Conservation (phyloP, 92 coral and sea anemone species). For the Micromussa lordhowensis region DNA sequence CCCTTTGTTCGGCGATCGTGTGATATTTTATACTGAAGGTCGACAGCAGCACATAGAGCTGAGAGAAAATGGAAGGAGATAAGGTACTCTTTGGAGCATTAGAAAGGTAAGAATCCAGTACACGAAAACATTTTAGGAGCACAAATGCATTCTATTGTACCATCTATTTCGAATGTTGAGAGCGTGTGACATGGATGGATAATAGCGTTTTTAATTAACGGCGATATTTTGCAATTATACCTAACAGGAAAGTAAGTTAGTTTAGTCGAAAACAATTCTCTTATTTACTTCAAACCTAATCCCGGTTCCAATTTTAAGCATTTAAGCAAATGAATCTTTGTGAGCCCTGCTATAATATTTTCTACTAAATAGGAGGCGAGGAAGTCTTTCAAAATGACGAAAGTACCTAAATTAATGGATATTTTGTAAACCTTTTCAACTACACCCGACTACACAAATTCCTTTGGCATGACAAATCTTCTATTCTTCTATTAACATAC, state of each 20-base stretch:
- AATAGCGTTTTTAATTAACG: background rate
- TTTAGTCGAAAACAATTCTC: background rate
- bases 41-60: background rate
- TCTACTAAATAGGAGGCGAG: background rate
- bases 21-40: background rate
- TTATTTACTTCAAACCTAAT: background rate
- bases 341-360: background rate
- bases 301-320: background rate
- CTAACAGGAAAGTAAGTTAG: background rate
- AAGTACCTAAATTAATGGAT: background rate
- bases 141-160: background rate
- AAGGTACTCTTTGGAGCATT: background rate
- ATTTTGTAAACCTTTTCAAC: background rate
- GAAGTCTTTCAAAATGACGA: background rate
- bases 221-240: background rate
- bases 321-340: background rate
- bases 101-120: background rate
- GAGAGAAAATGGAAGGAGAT: background rate
- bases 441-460: background rate
- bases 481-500: background rate
- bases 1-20: background rate
- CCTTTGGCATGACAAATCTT: background rate
- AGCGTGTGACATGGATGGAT: no score
- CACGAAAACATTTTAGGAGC: background rate
- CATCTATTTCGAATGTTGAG: background rate